Conservation (phyloP, 2,113 vertebrate species). For the Zosterops lateralis region DNA sequence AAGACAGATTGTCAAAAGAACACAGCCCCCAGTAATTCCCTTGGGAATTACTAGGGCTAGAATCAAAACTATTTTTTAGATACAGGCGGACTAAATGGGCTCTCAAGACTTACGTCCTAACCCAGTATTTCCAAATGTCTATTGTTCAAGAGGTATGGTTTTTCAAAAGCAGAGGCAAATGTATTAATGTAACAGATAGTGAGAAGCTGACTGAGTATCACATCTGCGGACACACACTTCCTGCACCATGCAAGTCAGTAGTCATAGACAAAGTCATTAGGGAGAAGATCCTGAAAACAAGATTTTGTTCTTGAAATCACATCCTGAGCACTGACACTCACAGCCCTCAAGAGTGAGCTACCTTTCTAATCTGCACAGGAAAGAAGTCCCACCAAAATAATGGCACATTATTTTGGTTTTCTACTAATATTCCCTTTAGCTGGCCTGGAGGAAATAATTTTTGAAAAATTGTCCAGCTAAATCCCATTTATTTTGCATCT, state of each 20-base stretch:
- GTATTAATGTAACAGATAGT: neutral
- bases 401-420: neutral
- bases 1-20: neutral
- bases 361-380: neutral
- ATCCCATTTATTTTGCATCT: neutral
- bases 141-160: neutral
- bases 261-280: neutral
- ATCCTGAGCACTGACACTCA: neutral
- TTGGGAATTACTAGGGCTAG: neutral
- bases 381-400: neutral
- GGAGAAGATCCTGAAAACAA: neutral
- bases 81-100: neutral
- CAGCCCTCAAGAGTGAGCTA: neutral
- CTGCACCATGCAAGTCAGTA: neutral
- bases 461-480: neutral
- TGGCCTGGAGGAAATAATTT: neutral
- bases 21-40: neutral
- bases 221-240: neutral
- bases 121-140: neutral
- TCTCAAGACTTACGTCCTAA: neutral
- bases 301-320: neutral
- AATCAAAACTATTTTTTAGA: neutral
- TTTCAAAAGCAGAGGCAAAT: neutral
- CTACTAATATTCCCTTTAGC: neutral
- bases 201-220: neutral